Evolutionary conservation across 2,888 invertebrate species (phyloP), one percentile per base, ranked within the genome.

Genomic region (Nomada fucata): DNA sequence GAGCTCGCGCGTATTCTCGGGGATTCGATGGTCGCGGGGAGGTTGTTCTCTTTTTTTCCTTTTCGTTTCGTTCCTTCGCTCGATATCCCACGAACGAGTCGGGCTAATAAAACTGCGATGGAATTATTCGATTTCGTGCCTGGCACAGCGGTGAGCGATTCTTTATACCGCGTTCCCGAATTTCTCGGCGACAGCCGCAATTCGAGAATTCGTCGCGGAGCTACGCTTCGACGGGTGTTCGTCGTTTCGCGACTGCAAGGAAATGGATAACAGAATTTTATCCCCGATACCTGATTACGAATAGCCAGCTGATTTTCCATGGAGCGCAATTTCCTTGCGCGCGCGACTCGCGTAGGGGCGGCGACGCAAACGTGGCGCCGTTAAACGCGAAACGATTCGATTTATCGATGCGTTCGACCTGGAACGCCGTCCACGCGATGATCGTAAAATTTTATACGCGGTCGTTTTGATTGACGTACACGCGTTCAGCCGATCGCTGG

Each of bases 401-500:
- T 78, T 78, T 61, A 71, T 71, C 77, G 76, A 65, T 36, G 44
- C 57, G 29, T 20, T 29, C 18, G 0, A 23, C 29, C 15, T 50
- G 63, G 63, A 74, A 74, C 59, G 64, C 50, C 57, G 42, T 55
- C 65, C 52, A 13, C 2, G 13, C 44, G 59, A 57, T 20, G 15
- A 26, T 70, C 76, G 76, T 76, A 64, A 76, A 76, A 20, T 59
- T 70, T 53, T 57, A 55, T 52, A 61, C 36, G 15, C 9, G 9
- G 2, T 63, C 68, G 29, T 76, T 52, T 76, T 76, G 47, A 36
- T 36, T 36, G 36, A 20, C 63, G 50, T 2, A 20, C 63, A 36
- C 60, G 42, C 29, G 29, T 67, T 36, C 10, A 63, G 20, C 26
- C 11, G 63, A 53, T 55, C 60, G 15, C 18, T 23, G 23, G 26